phyloP scores from a whole-genome alignment of 2,797 vertebrate genomes.

The Picus viridis region DNA sequence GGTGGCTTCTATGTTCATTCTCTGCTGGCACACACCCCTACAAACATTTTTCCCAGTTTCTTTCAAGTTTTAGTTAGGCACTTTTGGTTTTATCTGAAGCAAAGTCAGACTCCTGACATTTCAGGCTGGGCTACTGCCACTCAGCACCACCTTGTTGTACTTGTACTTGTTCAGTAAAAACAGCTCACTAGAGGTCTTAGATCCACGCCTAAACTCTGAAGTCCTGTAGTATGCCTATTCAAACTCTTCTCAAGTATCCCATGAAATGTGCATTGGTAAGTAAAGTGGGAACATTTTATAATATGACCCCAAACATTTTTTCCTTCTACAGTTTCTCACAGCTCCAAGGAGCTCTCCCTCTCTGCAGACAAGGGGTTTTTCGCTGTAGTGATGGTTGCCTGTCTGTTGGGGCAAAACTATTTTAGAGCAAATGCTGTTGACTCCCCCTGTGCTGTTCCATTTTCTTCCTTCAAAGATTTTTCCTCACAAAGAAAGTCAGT shows the following conservation, averaged over 20 bases:
- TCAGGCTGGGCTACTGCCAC: not conserved
- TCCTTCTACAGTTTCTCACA: not conserved
- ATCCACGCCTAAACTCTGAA: not conserved
- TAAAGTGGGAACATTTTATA: not conserved
- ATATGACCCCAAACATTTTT: not conserved
- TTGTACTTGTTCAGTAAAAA: not conserved
- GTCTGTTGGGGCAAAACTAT: not conserved
- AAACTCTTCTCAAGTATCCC: not conserved
- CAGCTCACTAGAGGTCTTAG: not conserved
- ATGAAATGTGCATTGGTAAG: not conserved
- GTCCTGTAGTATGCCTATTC: not conserved
- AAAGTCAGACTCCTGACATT: not conserved
- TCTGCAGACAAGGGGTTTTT: not conserved
- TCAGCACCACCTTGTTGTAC: not conserved
- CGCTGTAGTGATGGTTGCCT: not conserved
- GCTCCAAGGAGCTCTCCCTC: not conserved
- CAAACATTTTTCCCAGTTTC: not conserved
- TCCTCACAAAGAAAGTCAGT: not conserved
- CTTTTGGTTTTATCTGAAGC: not conserved
- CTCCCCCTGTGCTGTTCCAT: not conserved
- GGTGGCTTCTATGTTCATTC: not conserved
- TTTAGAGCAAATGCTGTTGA: not conserved
- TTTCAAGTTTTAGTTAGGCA: not conserved
- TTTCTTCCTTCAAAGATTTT: not conserved
- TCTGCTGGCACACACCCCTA: not conserved